Evolutionary conservation across 2,113 vertebrate genomes (phyloP), one percentile per base, ranked within the genome.

Genomic region (Forbesichthys agassizii): DNA sequence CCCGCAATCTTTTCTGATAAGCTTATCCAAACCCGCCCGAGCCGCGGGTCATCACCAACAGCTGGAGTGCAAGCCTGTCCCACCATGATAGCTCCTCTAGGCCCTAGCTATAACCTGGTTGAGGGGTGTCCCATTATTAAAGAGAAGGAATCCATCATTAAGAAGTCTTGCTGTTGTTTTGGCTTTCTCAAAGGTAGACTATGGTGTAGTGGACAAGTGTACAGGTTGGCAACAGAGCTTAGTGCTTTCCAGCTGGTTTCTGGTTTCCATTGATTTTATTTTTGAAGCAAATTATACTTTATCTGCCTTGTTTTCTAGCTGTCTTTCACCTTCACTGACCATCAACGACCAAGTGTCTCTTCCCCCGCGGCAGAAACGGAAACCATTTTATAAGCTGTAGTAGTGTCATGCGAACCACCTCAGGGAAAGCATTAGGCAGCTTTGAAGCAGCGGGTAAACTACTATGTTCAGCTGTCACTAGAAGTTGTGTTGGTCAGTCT

Each of bases 381-480:
- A 82, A 86, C 81, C 74, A 54, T 89, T 88, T 85, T 79, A 81
- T 81, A 82, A 86, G 82, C 81, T 83, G 80, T 72, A 78, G 87
- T 88, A 82, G 78, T 79, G 83, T 88, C 79, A 78, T 66, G 71
- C 51, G 79, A 83, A 84, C 82, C 81, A 79, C 83, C 84, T 87
- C 65, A 33, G 51, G 77, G 84, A 78, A 80, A 78, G 89, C 82
- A 90, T 91, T 90, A 88, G 71, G 72, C 62, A 64, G 80, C 86
- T 89, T 86, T 86, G 80, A 91, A 80, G 80, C 86, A 84, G 82
- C 74, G 83, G 80, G 85, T 83, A 84, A 91, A 92, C 89, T 76
- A 82, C 78, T 82, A 68, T 67, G 60, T 85, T 86, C 76, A 48
- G 54, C 79, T 78, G 18, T 87, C 62, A 61, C 77, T 61, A 69